Evolutionary conservation across 2,888 invertebrate species (phyloP).

Genomic region (Mesorhabditis sp.): DNA sequence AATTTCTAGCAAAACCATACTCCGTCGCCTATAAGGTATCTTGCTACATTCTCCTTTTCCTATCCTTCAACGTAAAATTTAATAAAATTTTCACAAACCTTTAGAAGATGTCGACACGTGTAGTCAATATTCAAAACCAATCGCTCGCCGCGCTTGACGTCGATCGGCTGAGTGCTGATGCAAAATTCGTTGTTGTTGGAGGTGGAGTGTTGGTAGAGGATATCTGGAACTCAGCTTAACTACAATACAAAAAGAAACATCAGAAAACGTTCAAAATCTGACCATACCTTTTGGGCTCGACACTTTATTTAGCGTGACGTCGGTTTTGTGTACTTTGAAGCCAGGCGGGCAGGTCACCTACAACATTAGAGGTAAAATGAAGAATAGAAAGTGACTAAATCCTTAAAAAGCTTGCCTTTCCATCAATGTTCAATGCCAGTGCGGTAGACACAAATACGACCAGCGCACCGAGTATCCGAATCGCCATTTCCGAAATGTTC

Average conservation of each 20-base stretch:
- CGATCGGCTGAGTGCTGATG: background rate
- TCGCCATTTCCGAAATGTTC: background rate
- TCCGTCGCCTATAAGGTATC: background rate
- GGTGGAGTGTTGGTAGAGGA: background rate
- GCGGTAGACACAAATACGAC: conserved; percentile 1
- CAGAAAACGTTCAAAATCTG: background rate
- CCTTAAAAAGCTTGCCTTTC: background rate
- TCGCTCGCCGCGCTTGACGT: background rate
- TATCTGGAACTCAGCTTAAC: background rate
- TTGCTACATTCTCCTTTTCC: background rate
- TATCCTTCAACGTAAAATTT: background rate
- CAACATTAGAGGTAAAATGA: too few relatives aligned
- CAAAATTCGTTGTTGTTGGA: background rate
- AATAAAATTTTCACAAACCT: background rate
- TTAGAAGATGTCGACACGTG: background rate
- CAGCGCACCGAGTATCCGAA: background rate
- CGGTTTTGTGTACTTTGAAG: background rate
- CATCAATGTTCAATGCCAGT: conserved; percentile 3
- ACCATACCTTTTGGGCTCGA: background rate
- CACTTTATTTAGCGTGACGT: background rate
- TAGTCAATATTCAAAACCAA: conserved; percentile 1
- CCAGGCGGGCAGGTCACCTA: background rate
- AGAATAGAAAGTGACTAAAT: background rate
- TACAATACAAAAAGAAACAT: background rate
- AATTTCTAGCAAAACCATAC: background rate